Evolutionary conservation across 1,140 invertebrate species (phyloP), one percentile per base, ranked within the genome.

Genomic region (Camponotus floridanus): DNA sequence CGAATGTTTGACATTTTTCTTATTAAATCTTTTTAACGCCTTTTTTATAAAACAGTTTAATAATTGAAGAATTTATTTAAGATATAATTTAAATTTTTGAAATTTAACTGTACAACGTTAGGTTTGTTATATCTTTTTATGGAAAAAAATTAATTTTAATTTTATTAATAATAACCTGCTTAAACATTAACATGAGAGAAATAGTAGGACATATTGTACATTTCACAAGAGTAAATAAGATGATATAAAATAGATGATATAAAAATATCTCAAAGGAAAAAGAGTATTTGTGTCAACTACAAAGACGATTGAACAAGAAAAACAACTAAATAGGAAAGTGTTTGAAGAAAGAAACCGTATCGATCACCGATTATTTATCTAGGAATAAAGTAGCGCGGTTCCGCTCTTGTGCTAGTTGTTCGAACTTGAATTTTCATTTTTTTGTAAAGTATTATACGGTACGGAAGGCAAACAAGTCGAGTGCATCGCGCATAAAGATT

Each of bases 361-460:
- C 26, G 59, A 70, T 80, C 51, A 42, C 4, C 42, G 26, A 74
- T 83, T 83, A 70, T 74, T 85, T 85, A 78, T 65, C 59, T 67
- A 65, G 7, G 2, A 61, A 48, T 84, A 76, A 76, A 65, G 42
- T 13, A 64, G 26, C 36, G 36, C 21, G 15, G 48, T 73, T 61
- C 7, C 39, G 33, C n/a, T 21, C 55, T 61, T 61, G 67, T 83
- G 26, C 26, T 62, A 61, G 33, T 83, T 73, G 39, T 83, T 61
- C 61, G 55, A 81, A 59, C 33, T 55, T 31, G 36, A 70, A 21
- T 36, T 55, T 57, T 1, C 48, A 26, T 45, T 83, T 51, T 74
- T 76, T 31, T 45, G 15, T 45, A 3, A 15, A 65, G 48, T 11
- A 39, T 83, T 59, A 61, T 26, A 26, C 18, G 39, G 21, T 11